Evolutionary conservation across 2,888 invertebrate genomes (phyloP).

Genomic region (Aplocera efformata): DNA sequence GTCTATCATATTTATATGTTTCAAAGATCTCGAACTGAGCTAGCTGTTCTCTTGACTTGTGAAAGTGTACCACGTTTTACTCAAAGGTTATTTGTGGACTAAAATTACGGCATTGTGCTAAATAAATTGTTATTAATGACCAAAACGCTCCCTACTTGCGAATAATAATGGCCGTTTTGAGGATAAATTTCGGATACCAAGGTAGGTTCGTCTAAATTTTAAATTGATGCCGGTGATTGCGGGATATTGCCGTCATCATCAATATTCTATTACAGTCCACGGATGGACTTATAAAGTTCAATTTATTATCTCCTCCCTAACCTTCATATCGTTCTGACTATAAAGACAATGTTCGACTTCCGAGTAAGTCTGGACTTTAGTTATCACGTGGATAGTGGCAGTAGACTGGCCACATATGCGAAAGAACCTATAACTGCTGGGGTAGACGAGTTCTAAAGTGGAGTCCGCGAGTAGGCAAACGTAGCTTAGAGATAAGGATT

Average conservation of each 20-base stretch:
- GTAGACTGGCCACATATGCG: no score
- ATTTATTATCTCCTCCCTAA: background rate
- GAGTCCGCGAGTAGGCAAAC: no score
- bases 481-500: no score
- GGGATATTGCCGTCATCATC: conserved; percentile 5
- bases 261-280: background rate
- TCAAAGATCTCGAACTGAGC: background rate
- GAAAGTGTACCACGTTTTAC: conserved; percentile 47
- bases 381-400: no score
- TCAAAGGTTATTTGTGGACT: conserved; percentile 67
- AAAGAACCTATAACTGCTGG: no score
- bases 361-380: no score
- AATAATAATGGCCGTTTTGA: conserved; percentile 65
- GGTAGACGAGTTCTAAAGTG: no score
- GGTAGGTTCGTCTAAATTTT: conserved; percentile 32
- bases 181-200: conserved; percentile 56
- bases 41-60: conserved; percentile 11
- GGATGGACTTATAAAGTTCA: background rate
- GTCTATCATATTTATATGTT: no score
- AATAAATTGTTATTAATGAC: conserved; percentile 80
- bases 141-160: conserved; percentile 64
- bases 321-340: background rate
- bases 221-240: conserved; percentile 31
- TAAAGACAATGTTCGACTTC: no score
- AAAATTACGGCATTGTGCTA: conserved; percentile 73